Conservation (phyloP, 2,797 vertebrate genomes). For the Acridotheres tristis region DNA sequence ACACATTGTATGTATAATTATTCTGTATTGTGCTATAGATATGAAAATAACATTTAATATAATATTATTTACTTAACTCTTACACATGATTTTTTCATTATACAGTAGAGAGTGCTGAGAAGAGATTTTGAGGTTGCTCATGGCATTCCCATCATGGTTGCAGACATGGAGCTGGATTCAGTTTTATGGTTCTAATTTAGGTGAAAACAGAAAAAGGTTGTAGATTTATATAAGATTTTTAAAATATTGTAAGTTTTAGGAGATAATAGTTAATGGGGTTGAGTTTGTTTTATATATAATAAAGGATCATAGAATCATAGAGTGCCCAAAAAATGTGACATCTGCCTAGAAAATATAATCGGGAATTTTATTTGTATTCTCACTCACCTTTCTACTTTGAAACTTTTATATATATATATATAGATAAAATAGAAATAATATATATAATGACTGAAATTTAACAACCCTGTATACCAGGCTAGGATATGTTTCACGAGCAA, state of each 20-base stretch:
- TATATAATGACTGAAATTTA: background rate
- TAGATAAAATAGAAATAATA: background rate
- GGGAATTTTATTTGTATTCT: background rate
- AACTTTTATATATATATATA: background rate
- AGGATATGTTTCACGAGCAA: background rate
- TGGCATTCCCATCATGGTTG: background rate
- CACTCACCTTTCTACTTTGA: background rate
- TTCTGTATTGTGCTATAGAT: background rate
- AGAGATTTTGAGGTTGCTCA: background rate
- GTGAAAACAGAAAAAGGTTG: background rate
- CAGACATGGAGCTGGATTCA: background rate
- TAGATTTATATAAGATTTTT: background rate
- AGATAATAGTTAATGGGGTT: background rate
- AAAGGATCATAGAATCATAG: background rate
- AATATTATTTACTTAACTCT: background rate
- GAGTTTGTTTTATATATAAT: background rate
- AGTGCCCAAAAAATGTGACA: background rate
- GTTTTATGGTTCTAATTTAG: background rate
- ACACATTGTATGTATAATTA: background rate
- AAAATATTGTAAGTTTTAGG: background rate
- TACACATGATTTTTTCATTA: accelerated
- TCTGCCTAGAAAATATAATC: background rate
- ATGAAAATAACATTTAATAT: background rate
- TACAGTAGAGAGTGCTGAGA: background rate
- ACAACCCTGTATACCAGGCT: background rate